Conservation (phyloP, 2,888 invertebrate species). For the Lamellibrachia columna region DNA sequence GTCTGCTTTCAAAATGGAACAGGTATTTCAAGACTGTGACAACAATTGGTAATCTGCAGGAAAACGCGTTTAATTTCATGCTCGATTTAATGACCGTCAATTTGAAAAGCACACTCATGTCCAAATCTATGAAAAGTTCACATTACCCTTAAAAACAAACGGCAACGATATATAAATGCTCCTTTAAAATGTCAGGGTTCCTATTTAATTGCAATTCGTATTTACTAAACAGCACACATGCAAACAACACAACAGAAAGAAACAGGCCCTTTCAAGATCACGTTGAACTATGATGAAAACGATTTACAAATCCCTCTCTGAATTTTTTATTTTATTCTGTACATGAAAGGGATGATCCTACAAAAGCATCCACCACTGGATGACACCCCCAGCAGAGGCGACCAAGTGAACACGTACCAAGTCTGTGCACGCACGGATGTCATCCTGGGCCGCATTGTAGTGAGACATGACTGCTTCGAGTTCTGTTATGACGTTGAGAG, state of each 20-base stretch:
- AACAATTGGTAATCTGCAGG: background rate
- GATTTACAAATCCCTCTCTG: background rate
- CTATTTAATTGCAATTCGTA: background rate
- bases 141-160: background rate
- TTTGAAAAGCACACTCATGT: too few species aligned
- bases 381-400: background rate
- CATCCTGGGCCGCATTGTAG: constrained; percentile 28
- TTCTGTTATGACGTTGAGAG: constrained; percentile 19
- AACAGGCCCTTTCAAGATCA: background rate
- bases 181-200: background rate
- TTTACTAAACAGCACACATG: background rate
- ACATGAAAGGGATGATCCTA: background rate
- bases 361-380: background rate
- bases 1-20: background rate
- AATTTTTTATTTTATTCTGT: background rate
- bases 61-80: too few species aligned
- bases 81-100: too few species aligned
- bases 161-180: background rate
- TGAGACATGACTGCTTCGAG: constrained; percentile 20
- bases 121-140: background rate
- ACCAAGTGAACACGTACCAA: background rate
- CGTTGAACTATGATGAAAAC: background rate
- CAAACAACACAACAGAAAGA: background rate
- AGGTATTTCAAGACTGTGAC: background rate
- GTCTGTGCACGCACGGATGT: constrained; percentile 20